Base-by-base conservation (phyloP, 2,797 vertebrate species). In the Danio tinwini region DNA sequence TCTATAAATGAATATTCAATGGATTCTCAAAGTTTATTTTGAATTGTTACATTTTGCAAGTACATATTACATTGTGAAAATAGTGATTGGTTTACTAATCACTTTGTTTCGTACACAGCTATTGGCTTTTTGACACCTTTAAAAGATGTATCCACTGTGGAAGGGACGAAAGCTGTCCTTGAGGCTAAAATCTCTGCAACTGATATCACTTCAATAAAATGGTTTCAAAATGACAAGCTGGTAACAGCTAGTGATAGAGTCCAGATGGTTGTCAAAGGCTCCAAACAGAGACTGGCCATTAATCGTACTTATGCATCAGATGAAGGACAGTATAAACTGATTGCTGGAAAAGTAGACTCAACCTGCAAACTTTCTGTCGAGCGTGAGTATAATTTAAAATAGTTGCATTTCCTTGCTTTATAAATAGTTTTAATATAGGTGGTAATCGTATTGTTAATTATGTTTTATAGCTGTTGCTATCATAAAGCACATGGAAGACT, bases 171-270 rank as follows among this genome's bases (percentile, higher is more conserved):
- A 88, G 95, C 95, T 50, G 94, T 98, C 29, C 93, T 99, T 0
- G 98, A 99, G 89, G 94, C 97, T 84, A 99, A 99, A 90, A 96
- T 99, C 85, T 98, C 98, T 5, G 96, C 97, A 76, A 93, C 96
- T 83, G 97, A 99, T 86, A 89, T 99, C 59, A 92, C 92, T 82
- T 96, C 97, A 0, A 94, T 97, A 76, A 99, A 99, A 88, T 99
- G 98, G 98, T 97, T 94, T 88, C 91, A 96, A 85, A 93, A 96
- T 56, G 95, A 97, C 77, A 94, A 96, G 42, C 93, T 92, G 7
- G 80, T 99, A 88, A 92, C 90, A 40, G 86, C 95, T 74, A 95
- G 93, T 74, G 96, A 98, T 59, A 93, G 98, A 14, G 82, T 99
- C 3, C 98, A 99, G 82, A 90, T 94, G 78, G 92, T 99, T 44